These are phyloP conservation scores for Cyphomyrus discorhynchus DNA, from an alignment of 2,113 vertebrate species.

Conservation along the genomic window DNA sequence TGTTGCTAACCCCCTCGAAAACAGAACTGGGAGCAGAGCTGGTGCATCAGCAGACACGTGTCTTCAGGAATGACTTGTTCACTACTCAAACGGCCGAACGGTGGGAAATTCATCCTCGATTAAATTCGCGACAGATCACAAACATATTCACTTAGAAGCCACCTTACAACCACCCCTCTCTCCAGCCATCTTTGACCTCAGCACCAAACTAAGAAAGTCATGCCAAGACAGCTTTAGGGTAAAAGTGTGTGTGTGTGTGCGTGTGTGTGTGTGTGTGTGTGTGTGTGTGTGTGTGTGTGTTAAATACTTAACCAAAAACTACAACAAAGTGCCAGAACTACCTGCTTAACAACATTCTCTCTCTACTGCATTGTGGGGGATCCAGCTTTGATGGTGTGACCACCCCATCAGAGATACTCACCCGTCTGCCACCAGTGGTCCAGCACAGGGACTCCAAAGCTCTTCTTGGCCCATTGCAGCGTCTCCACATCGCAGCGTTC, in stretches of 20 bases:
- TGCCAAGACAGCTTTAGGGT: not conserved
- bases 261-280: not conserved
- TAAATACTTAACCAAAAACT: not conserved
- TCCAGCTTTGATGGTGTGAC: not conserved
- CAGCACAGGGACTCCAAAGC: constrained; percentile 85
- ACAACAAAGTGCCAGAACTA: not conserved
- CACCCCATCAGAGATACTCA: constrained; percentile 46
- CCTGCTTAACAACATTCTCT: not conserved
- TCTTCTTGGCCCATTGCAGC: constrained; percentile 79
- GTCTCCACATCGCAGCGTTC: constrained; percentile 90
- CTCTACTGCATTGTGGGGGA: not conserved
- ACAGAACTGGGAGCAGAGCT: not conserved
- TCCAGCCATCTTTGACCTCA: not conserved
- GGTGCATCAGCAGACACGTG: not conserved
- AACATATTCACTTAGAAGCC: not conserved
- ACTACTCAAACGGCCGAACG: not conserved
- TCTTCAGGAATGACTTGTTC: not conserved
- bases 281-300: not conserved
- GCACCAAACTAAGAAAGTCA: not conserved
- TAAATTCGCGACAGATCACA: not conserved
- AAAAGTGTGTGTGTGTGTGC: not conserved
- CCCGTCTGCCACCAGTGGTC: constrained; percentile 99
- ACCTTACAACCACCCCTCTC: not conserved
- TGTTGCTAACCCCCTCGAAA: not conserved
- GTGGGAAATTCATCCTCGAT: not conserved